Evolutionary conservation across 1,140 invertebrate genomes (phyloP), one percentile per base, ranked within the genome.

Genomic region (Musca domestica): DNA sequence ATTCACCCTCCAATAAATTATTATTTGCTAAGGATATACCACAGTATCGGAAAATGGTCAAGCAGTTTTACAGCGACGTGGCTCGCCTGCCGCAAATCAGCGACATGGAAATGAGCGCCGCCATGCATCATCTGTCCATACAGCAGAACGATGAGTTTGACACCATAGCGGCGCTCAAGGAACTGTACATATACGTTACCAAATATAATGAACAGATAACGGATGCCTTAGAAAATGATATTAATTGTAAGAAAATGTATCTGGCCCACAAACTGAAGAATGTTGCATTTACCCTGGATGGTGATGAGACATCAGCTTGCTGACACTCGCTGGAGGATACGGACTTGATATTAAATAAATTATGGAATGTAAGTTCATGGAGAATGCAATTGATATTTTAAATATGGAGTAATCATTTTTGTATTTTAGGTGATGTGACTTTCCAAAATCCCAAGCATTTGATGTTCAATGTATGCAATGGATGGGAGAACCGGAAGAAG

Each of bases 21-120:
- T 84, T 97, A 20, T 97, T 96, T 84, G 95, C 95, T 68, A 96
- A 96, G 85, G 94, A 96, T 81, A 94, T 96, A 81, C 93, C 93
- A 12, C 89, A 92, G 41, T 96, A 96, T 81, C 85, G 92, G 76
- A 90, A 94, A 69, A 92, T 92, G 88, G 94, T 96, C 27, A 88
- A 90, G 67, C 88, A 91, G 70, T 97, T 95, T 84, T 97, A 96
- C 82, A 85, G 87, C 70, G 91, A 95, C 71, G 91, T 96, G 20
- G 89, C 92, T 46, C 88, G 87, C 76, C 83, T 95, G 76, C 93
- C 94, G 68, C 89, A 92, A 78, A 94, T 96, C 69, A 92, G 92
- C 66, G 94, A 96, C 82, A 94, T 96, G 82, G 93, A 96, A 83
- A 89, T 97, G 87, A 93, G 90, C 74, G 92, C 91, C 72, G 90